Base-by-base conservation (phyloP, 92 coral and sea anemone genomes). In the Epizoanthus scotinus region DNA sequence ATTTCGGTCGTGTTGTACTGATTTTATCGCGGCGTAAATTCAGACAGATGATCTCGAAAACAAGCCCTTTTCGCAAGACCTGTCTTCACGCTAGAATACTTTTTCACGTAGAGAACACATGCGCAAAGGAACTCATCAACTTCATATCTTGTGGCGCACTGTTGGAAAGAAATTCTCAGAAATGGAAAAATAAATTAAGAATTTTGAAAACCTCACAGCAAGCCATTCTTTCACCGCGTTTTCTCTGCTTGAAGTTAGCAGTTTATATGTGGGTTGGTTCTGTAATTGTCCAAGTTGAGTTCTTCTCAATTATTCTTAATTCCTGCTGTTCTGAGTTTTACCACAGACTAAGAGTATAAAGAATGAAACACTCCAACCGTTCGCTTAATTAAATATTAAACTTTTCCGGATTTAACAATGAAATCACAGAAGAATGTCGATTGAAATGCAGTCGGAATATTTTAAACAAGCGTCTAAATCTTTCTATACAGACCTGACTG, bases 101-200 rank as follows among this genome's bases (percentile, higher is more conserved):
- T 59, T 75, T 38, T 75, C 81, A 75, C 13, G 81, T n/a, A 52
- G 81, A 29, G 81, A 40, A 38, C 34, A 21, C 81, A 75, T 75
- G 57, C 81, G 81, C 68, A 59, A 8, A 55, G 5, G 6, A 75
- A 7, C 31, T 75, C 68, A 58, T 52, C n/a, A 50, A 14, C 27
- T 4, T 9, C 53, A 19, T 75, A 54, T 75, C 81, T 58, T 20
- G 81, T 67, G 44, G 81, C 47, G 81, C 81, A 44, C 81, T 21
- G 81, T 40, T 75, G 81, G 81, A 75, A 75, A 1, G 27, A 58
- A 75, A 20, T 75, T 58, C 81, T n/a, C 55, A 75, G 40, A 75
- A 29, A 75, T 59, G 61, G 81, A 75, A 75, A 47, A 58, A 66
- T 75, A 75, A 34, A 58, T 57, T 75, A 58, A 38, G 61, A 75